Evolutionary conservation across 2,888 invertebrate genomes (phyloP), one percentile per base, ranked within the genome.

Genomic region (Tholera decimalis): DNA sequence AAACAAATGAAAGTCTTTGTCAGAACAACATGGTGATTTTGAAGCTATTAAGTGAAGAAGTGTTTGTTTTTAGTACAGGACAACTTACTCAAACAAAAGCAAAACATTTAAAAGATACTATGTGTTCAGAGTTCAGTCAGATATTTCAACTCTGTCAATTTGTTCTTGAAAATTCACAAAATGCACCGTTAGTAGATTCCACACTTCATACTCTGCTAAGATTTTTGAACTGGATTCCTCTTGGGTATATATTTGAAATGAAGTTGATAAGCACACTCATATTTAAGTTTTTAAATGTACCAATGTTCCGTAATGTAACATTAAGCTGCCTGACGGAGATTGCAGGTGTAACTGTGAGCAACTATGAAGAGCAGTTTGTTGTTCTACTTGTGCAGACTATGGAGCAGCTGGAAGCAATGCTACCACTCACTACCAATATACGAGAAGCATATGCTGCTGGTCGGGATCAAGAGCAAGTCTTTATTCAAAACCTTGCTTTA

Each of bases 11-110:
- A 93, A 98, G 99, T 85, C 96, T 99, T 53, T 99, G 99, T 96
- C 99, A 99, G 95, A 99, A 99, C 93, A 99, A 99, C 92, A 99
- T 99, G 99, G 98, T 98, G 30, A 99, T 99, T 87, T 95, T 99
- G 77, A 99, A 99, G 92, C 96, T 99, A 73, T 96, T 99, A 39
- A 99, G 99, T 92, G 99, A 99, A 93, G 99, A 99, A 96, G 98
- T 99, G 46, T 99, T 99, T 95, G 99, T 99, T 91, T 99, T 99
- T 92, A 99, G 99, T 50, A 97, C 98, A 73, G 99, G 99, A 15
- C 99, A 99, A 93, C 98, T 99, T 93, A 99, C 99, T 39, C 99
- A 99, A 93, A 99, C 99, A 41, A 99, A 99, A 96, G 99, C 99
- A 3, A 99, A 99, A 94, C 99, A 99, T 96, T 96, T 99, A 55